Conservation (phyloP, 1,140 invertebrate genomes). For the Diuraphis noxia region DNA sequence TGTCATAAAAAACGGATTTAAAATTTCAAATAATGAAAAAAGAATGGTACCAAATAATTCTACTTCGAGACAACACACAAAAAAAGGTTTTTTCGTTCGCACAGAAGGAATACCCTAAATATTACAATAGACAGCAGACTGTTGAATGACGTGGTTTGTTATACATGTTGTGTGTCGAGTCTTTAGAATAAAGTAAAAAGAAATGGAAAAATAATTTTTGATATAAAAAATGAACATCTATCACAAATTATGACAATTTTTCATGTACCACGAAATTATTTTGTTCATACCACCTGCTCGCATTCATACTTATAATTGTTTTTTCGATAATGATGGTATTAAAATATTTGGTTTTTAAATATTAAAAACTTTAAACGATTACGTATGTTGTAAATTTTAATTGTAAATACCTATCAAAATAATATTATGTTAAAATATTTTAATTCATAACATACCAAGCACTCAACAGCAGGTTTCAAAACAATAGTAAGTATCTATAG, state of each 20-base stretch:
- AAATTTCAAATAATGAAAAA: neutral
- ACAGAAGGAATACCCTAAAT: neutral
- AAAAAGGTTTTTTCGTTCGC: neutral
- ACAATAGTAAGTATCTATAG: neutral
- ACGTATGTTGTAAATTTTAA: too few relatives aligned
- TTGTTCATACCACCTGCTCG: neutral
- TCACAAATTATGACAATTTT: neutral
- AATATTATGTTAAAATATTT: neutral
- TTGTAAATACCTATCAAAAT: neutral
- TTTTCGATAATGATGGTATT: neutral
- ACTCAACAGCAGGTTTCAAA: too few relatives aligned
- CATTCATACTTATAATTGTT: neutral
- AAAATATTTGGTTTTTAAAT: neutral
- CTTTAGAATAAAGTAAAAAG: neutral
- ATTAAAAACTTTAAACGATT: neutral
- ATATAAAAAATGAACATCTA: neutral
- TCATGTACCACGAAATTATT: neutral
- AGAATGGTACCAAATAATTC: neutral
- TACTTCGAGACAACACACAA: neutral
- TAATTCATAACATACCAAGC: neutral
- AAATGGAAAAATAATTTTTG: neutral
- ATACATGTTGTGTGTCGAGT: neutral
- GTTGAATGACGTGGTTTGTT: constrained; percentile 25
- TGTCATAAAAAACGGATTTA: constrained; percentile 14
- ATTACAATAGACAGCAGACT: constrained; percentile 22